Evolutionary conservation across 2,113 vertebrate genomes (phyloP).

Genomic region (Cheirogaleus medius): DNA sequence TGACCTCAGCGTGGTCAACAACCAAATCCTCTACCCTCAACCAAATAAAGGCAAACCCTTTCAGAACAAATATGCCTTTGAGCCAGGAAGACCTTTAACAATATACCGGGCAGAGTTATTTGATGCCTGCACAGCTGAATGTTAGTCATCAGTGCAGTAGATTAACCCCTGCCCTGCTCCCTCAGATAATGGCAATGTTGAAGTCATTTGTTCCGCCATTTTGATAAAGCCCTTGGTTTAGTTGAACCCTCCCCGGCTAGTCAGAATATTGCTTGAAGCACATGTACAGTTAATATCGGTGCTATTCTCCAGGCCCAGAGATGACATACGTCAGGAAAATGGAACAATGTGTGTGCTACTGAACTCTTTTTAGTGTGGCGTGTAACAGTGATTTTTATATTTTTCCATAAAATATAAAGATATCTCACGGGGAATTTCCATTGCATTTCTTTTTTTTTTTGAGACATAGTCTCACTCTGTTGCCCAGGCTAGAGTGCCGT

Average conservation of each 20-base stretch:
- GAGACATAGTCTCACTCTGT: too few relatives aligned
- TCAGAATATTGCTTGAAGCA: background rate
- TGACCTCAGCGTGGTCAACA: slow-evolving; percentile 40
- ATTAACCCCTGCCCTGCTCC: slow-evolving; percentile 17
- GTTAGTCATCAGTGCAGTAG: background rate
- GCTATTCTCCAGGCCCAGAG: slow-evolving; percentile 10
- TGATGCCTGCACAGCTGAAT: background rate
- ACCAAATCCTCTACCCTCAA: background rate
- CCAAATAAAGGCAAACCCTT: slow-evolving; percentile 19
- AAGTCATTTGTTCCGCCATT: slow-evolving; percentile 37
- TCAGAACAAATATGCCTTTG: slow-evolving; percentile 17
- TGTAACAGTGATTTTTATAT: background rate
- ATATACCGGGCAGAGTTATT: background rate
- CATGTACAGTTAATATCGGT: background rate
- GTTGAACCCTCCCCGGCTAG: background rate
- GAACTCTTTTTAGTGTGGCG: background rate
- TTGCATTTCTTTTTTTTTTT: slow-evolving; percentile 2
- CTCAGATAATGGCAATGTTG: background rate
- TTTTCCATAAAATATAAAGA: background rate
- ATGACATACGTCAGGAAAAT: slow-evolving; percentile 3
- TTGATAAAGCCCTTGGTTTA: background rate
- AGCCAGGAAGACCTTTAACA: slow-evolving; percentile 24
- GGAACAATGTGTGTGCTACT: background rate
- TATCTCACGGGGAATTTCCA: background rate
- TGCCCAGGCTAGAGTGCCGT: too few relatives aligned